Conservation (phyloP, 2,113 vertebrate species). For the Equus quagga region DNA sequence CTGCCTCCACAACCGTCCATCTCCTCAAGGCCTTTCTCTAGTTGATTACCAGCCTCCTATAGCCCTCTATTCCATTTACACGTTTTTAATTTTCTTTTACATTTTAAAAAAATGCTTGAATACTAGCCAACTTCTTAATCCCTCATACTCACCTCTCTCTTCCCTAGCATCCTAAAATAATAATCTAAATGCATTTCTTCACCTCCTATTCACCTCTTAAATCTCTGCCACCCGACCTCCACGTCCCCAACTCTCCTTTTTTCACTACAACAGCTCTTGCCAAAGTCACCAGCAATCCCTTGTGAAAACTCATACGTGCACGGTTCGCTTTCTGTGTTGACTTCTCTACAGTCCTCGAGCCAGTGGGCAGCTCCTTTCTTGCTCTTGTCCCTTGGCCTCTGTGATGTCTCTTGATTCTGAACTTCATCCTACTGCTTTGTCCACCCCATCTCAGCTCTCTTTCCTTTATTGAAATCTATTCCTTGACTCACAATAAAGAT, state of each 20-base stretch:
- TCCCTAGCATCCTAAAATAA: neutral
- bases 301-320: neutral
- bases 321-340: neutral
- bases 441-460: neutral
- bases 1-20: neutral
- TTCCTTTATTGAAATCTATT: constrained; percentile 31
- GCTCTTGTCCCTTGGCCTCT: neutral
- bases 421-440: neutral
- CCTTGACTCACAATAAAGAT: neutral
- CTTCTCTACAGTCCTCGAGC: neutral
- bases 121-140: neutral
- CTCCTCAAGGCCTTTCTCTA: neutral
- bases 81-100: neutral
- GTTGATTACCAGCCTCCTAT: neutral
- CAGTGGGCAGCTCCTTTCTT: neutral
- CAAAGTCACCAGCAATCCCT: neutral
- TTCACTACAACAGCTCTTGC: neutral
- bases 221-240: neutral
- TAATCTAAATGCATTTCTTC: neutral
- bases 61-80: neutral
- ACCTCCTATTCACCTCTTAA: neutral
- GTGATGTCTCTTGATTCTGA: neutral
- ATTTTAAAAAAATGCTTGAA: neutral
- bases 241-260: neutral
- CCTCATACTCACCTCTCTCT: neutral